Evolutionary conservation across 2,888 invertebrate species (phyloP).

Genomic region (Metallyticus violacea): DNA sequence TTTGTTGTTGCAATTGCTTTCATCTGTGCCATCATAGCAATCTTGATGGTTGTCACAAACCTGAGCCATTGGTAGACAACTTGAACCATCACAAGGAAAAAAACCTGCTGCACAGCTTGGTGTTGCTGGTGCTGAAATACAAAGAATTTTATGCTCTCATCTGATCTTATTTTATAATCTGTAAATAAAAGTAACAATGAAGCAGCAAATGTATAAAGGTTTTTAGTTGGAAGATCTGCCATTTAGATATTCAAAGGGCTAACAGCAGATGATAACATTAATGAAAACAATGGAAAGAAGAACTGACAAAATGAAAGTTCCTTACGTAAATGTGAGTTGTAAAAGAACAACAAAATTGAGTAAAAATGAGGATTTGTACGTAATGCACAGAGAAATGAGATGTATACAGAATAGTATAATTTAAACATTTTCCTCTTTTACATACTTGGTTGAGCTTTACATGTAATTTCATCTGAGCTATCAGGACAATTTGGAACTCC

Average conservation of each 20-base stretch:
- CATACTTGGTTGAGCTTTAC: slow-evolving; percentile 36
- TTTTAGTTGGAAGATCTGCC: too few relatives aligned
- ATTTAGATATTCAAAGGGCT: too few relatives aligned
- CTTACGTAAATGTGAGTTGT: not conserved
- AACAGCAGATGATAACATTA: too few relatives aligned
- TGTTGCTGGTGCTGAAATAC: slow-evolving; percentile 42
- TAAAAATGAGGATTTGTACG: too few relatives aligned
- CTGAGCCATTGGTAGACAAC: slow-evolving; percentile 58
- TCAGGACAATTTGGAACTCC: slow-evolving; percentile 55
- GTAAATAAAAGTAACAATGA: too few relatives aligned
- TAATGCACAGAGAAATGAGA: too few relatives aligned
- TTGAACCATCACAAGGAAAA: slow-evolving; percentile 55
- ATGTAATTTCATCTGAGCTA: slow-evolving; percentile 53
- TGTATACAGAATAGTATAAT: too few relatives aligned
- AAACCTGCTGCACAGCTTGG: slow-evolving; percentile 53
- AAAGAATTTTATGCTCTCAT: too few relatives aligned
- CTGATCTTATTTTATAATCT: too few relatives aligned
- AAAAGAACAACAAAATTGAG: not conserved
- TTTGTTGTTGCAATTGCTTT: slow-evolving; percentile 48
- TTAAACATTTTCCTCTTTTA: not conserved
- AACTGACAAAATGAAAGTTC: too few relatives aligned
- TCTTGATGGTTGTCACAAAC: slow-evolving; percentile 67
- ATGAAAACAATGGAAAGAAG: too few relatives aligned
- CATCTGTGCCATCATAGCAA: slow-evolving; percentile 74
- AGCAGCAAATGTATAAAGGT: too few relatives aligned